Evolutionary conservation across 2,797 vertebrate species (phyloP).

Genomic region (Argentina silus): DNA sequence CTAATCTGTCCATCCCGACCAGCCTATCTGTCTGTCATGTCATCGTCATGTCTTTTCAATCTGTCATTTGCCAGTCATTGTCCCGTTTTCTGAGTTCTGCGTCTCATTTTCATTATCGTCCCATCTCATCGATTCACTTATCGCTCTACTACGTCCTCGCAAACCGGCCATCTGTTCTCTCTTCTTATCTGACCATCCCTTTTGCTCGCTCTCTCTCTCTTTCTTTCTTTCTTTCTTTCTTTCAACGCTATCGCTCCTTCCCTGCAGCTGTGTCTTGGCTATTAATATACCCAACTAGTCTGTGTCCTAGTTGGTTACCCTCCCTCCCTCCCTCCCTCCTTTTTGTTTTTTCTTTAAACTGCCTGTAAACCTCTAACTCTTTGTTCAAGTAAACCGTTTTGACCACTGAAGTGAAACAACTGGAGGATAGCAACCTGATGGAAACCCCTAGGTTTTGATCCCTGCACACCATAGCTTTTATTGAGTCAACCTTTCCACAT

Average conservation of each 20-base stretch:
- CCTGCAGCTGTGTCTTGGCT: slow-evolving; percentile 1
- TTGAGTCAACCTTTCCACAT: background rate
- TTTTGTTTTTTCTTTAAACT: background rate
- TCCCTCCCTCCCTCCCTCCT: no score
- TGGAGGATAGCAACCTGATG: background rate
- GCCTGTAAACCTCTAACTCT: background rate
- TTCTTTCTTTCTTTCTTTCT: background rate
- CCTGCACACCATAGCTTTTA: background rate
- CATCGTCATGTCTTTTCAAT: background rate
- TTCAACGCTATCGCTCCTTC: background rate
- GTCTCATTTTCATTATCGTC: background rate
- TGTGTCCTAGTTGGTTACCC: background rate
- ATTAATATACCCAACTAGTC: slow-evolving; percentile 2
- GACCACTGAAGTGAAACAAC: background rate
- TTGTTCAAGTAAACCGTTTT: background rate
- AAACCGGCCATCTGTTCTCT: background rate
- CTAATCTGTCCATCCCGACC: background rate
- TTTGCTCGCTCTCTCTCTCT: background rate
- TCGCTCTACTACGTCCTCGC: background rate
- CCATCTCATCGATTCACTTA: background rate
- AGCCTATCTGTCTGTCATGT: no score
- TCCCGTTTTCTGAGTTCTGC: background rate
- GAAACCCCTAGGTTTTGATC: background rate
- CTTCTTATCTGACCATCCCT: slow-evolving; percentile 2
- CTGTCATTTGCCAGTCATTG: background rate